phyloP scores from a whole-genome alignment of 2,797 vertebrate species.

The Mus spretus region DNA sequence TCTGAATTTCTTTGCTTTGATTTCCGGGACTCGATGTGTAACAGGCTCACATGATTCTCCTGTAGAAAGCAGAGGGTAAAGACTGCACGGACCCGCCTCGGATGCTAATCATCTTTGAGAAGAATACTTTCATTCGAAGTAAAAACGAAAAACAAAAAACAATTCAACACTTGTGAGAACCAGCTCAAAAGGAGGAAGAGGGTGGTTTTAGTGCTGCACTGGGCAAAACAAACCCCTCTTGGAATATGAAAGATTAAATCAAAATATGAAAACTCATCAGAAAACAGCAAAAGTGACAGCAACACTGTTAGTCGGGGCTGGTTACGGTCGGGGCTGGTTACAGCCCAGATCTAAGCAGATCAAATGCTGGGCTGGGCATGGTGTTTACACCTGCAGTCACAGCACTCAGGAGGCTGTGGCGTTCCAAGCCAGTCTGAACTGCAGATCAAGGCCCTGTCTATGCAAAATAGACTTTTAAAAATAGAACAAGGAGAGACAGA shows the following conservation, averaged over 20 bases:
- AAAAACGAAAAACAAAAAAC: conserved; percentile 30
- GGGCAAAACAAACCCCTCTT: conserved; percentile 15
- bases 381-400: neutral
- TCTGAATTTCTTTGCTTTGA: conserved; percentile 97
- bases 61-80: conserved; percentile 82
- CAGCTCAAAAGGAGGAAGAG: neutral
- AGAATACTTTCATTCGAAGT: neutral
- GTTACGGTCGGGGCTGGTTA: neutral
- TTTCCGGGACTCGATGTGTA: conserved; percentile 98
- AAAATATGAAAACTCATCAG: conserved; percentile 36
- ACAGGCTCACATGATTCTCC: conserved; percentile 98
- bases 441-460: neutral
- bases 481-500: neutral
- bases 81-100: neutral
- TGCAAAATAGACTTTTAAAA: neutral
- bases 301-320: neutral
- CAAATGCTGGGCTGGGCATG: neutral
- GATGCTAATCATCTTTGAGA: neutral
- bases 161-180: neutral
- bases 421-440: neutral
- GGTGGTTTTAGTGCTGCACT: neutral
- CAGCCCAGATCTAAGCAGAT: conserved; percentile 33
- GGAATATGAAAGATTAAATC: conserved; percentile 30
- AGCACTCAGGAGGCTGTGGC: neutral
- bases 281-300: conserved; percentile 36